Percentiles rank a stretch among this genome's conserved stretches.
Conservation (phyloP, 2,797 vertebrate species). For the Orestias chungarensis region DNA sequence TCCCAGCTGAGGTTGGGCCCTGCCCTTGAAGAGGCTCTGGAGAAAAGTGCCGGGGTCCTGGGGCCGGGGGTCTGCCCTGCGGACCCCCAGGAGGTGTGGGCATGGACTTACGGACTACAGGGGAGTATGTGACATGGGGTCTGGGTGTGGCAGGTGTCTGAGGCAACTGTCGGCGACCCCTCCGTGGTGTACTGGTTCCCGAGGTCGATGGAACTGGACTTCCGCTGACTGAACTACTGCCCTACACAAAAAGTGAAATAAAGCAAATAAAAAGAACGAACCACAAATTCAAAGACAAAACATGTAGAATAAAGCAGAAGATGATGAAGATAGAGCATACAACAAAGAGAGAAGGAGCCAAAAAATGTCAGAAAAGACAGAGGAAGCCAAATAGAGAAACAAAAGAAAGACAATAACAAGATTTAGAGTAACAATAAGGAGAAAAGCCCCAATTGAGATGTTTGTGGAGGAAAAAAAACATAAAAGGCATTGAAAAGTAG, state of each 20-base stretch:
- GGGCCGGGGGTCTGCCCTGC: constrained; percentile 73
- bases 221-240: constrained; percentile 98
- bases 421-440: constrained; percentile 52
- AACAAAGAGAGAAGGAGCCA: constrained; percentile 33
- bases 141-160: constrained; percentile 93
- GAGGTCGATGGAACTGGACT: constrained; percentile 95
- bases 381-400: constrained; percentile 35
- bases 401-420: constrained; percentile 49
- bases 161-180: constrained; percentile 93
- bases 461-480: constrained; percentile 34
- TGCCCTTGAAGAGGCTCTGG: constrained; percentile 76
- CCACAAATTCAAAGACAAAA: constrained; percentile 87
- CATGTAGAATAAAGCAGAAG: constrained; percentile 60
- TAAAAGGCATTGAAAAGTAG: constrained; percentile 56
- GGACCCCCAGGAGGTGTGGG: constrained; percentile 74
- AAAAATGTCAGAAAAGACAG: constrained; percentile 35
- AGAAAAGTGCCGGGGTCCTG: constrained; percentile 73
- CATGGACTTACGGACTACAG: constrained; percentile 88
- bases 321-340: constrained; percentile 60
- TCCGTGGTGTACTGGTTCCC: constrained; percentile 93
- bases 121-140: constrained; percentile 92
- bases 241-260: constrained; percentile 98
- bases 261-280: constrained; percentile 88
- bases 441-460: constrained; percentile 60
- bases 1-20: constrained; percentile 59